These are phyloP conservation scores for Tanypteryx hageni DNA, from an alignment of 2,888 invertebrate genomes.

Conservation along the genomic window DNA sequence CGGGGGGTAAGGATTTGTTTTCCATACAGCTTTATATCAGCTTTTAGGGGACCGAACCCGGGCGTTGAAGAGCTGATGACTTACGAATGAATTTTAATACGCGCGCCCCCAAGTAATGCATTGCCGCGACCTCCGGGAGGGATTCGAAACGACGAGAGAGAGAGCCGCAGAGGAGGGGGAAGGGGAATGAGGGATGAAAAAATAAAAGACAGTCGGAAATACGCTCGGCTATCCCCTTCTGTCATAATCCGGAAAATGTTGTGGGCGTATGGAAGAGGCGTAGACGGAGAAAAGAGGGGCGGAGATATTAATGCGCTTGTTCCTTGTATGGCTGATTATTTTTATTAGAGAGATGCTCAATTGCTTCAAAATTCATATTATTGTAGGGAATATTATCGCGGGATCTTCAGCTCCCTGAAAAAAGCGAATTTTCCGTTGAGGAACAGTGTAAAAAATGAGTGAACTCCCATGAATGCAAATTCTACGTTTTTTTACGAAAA, in stretches of 20 bases:
- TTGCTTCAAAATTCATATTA: too few relatives aligned
- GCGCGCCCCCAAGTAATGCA: conserved; percentile 1
- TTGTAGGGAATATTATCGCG: too few relatives aligned
- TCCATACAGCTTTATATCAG: conserved; percentile 27
- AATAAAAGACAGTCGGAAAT: conserved; percentile 13
- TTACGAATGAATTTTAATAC: conserved; percentile 35
- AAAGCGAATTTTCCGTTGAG: too few relatives aligned
- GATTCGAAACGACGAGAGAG: background rate
- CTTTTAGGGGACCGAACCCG: background rate
- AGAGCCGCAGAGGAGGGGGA: background rate
- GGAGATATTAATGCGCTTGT: too few relatives aligned
- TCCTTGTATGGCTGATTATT: too few relatives aligned
- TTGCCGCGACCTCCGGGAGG: background rate
- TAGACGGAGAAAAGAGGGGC: background rate
- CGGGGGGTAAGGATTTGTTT: background rate
- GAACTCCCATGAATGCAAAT: too few relatives aligned
- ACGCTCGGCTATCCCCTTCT: background rate
- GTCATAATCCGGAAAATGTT: background rate
- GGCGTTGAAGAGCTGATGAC: conserved; percentile 19
- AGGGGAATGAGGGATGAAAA: background rate
- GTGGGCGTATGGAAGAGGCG: background rate
- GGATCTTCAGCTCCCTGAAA: too few relatives aligned
- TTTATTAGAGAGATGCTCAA: too few relatives aligned
- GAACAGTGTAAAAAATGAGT: too few relatives aligned
- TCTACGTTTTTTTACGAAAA: too few relatives aligned